phyloP scores from a whole-genome alignment of 1,140 invertebrate genomes.

The Magallana gigas region DNA sequence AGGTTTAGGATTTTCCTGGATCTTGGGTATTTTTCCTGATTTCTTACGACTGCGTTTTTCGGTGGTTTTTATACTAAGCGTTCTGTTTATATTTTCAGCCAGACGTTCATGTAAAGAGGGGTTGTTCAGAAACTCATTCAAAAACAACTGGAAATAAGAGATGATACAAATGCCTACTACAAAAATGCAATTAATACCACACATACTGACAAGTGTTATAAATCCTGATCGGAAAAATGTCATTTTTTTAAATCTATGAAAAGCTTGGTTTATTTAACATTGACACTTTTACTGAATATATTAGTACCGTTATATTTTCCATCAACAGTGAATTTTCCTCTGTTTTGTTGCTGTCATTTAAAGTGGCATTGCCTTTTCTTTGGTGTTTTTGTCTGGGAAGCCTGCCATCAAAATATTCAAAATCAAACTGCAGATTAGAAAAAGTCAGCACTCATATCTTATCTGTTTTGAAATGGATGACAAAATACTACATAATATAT shows the following conservation, averaged over 20 bases:
- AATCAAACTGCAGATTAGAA: too few relatives aligned
- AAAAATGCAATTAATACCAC: not conserved
- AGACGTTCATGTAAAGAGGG: slow-evolving; percentile 65
- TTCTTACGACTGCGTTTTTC: not conserved
- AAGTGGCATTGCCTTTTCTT: slow-evolving; percentile 20
- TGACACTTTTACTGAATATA: not conserved
- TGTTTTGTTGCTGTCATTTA: slow-evolving; percentile 51
- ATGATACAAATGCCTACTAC: not conserved
- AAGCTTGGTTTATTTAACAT: too few relatives aligned
- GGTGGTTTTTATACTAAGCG: not conserved
- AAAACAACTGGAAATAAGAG: slow-evolving; percentile 2
- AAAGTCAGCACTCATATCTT: too few relatives aligned
- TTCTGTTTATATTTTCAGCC: slow-evolving; percentile 70
- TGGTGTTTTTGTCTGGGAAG: slow-evolving; percentile 48
- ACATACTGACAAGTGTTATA: too few relatives aligned
- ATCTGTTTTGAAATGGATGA: too few relatives aligned
- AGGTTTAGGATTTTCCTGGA: not conserved
- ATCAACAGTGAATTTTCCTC: slow-evolving; percentile 40
- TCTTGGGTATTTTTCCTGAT: not conserved
- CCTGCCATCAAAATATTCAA: not conserved
- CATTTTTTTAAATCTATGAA: too few relatives aligned
- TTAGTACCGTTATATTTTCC: slow-evolving; percentile 24
- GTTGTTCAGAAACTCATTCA: slow-evolving; percentile 60
- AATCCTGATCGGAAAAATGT: too few relatives aligned
- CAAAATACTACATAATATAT: too few relatives aligned